Evolutionary conservation across 2,888 invertebrate genomes (phyloP), one percentile per base, ranked within the genome.

Genomic region (Heliconius charithonia): DNA sequence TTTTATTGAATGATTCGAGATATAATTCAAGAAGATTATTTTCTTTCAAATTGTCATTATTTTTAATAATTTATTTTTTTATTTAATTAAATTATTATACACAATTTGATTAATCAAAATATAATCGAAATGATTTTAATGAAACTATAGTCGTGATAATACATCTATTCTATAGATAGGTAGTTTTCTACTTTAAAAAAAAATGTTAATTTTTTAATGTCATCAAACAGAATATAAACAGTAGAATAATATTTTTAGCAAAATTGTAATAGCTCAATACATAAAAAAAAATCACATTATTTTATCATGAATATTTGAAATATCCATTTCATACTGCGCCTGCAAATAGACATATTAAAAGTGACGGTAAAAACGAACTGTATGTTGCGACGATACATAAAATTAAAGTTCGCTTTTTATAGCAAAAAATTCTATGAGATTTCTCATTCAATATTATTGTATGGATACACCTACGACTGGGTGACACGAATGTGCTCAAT

Each of bases 241-340:
- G 67, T 67, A 67, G 67, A 25, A 37, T 25, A 10, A 41, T 67
- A 67, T 67, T 41, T 66, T 67, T 67, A 67, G 67, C 41, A n/a
- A 41, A 67, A 67, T 67, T 67, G 37, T 67, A 67, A 67, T 67
- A 66, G 65, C 29, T 29, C 65, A 65, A 65, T 29, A 65, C 22
- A 22, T 37, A 51, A 51, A 51, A 66, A 22, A 27, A 63, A 27
- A 25, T 3, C 25, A 27, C 16, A 63, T 63, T 63, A 25, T 63
- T 27, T 63, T 63, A 27, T 27, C 63, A 27, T 16, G 16, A 63
- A 63, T 27, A 27, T 63, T 27, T 63, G 25, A 37, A 67, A 37
- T 41, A 41, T 41, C 32, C 13, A 67, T 67, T 66, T 22, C 19
- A 22, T 22, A 37, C n/a, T 9, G 22, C 13, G 67, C 13, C 13